phyloP scores from a whole-genome alignment of 2,888 invertebrate genomes.

The Pardosa pseudoannulata region DNA sequence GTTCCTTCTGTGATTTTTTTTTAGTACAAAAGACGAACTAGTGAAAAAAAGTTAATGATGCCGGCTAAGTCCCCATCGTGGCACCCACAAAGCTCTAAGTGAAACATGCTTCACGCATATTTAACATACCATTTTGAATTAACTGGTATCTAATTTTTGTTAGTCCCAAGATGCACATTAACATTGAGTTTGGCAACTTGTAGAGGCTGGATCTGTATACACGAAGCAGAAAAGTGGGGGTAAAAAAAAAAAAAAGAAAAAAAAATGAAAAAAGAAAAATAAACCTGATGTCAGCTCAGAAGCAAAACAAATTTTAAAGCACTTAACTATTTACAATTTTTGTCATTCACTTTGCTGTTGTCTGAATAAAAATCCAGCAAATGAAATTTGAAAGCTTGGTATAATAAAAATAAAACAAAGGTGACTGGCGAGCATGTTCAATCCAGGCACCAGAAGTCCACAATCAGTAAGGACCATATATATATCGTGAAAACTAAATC shows the following conservation, averaged over 20 bases:
- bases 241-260: not conserved
- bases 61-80: conserved; percentile 40
- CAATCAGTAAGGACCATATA: conserved; percentile 52
- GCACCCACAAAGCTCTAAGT: conserved; percentile 69
- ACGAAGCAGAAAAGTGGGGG: not conserved
- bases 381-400: conserved; percentile 46
- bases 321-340: conserved; percentile 36
- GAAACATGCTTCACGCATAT: conserved; percentile 56
- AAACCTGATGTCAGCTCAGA: not conserved
- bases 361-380: conserved; percentile 31
- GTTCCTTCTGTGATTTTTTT: conserved; percentile 32
- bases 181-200: conserved; percentile 32
- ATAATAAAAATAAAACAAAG: conserved; percentile 32
- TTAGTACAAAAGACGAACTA: conserved; percentile 30
- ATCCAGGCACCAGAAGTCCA: conserved; percentile 60
- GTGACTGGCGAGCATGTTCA: conserved; percentile 30
- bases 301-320: conserved; percentile 50
- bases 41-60: conserved; percentile 40
- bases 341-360: conserved; percentile 14
- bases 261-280: conserved; percentile 22
- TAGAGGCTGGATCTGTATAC: conserved; percentile 22
- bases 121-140: conserved; percentile 22
- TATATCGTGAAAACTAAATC: conserved; percentile 31
- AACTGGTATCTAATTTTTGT: conserved; percentile 37
- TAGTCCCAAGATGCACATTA: conserved; percentile 27